A percentile compares a stretch with the other conserved stretches of the same genome.
Conservation (phyloP, 2,888 invertebrate genomes). For the Campaea margaritaria region DNA sequence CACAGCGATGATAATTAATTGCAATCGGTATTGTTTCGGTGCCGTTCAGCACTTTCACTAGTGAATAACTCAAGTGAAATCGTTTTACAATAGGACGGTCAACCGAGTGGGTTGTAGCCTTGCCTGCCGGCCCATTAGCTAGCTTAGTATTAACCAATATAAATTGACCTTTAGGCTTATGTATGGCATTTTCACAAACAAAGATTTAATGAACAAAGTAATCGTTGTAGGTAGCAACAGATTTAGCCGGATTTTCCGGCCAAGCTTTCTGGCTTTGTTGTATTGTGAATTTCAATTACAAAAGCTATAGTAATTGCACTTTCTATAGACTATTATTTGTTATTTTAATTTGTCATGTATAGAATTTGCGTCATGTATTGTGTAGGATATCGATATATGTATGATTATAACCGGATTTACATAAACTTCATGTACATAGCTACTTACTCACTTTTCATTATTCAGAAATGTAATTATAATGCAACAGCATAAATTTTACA, state of each 20-base stretch:
- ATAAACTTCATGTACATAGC: no score
- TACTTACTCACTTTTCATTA: no score
- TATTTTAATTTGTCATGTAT: no score
- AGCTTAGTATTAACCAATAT: slow-evolving; percentile 44
- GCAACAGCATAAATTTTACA: no score
- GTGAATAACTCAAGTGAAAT: slow-evolving; percentile 68
- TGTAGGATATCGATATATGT: no score
- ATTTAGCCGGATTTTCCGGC: not conserved
- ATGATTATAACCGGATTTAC: no score
- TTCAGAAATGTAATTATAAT: no score
- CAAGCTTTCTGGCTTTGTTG: not conserved
- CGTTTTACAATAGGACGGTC: slow-evolving; percentile 65
- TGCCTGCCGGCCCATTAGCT: not conserved
- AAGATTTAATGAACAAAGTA: not conserved
- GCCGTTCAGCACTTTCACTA: slow-evolving; percentile 66
- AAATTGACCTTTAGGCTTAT: slow-evolving; percentile 48
- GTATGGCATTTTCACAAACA: slow-evolving; percentile 17
- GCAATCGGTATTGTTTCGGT: slow-evolving; percentile 58
- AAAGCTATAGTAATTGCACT: no score
- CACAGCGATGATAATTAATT: slow-evolving; percentile 39
- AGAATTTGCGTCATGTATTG: no score
- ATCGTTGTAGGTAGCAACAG: not conserved
- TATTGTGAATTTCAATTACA: no score
- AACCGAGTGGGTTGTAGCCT: slow-evolving; percentile 51
- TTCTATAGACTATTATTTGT: no score